Base-by-base conservation (phyloP, 2,113 vertebrate genomes). In the Psittacus erithacus region DNA sequence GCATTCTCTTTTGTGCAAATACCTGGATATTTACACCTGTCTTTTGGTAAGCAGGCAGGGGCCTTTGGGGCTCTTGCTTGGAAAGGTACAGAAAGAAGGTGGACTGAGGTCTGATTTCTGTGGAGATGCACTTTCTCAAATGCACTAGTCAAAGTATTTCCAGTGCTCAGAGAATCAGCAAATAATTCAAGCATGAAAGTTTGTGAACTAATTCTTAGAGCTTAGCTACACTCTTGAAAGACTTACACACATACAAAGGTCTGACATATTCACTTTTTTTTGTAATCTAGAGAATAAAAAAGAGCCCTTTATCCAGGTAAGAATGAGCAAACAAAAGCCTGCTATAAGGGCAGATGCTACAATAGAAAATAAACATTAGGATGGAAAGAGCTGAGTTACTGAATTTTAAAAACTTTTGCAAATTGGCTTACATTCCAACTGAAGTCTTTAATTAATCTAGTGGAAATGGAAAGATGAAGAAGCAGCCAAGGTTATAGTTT, bases 271-370 rank as follows among this genome's bases (percentile, higher is more conserved):
- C 20, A 13, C 28, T 16, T 82, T 18, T 49, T 39, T 64, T 65
- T 68, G 77, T 24, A 29, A 69, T 79, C 10, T 85, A 44, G 29
- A 87, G 77, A 84, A 68, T 64, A 27, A 75, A 77, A 74, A 44
- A 46, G 52, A 76, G 44, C 41, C 49, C 38, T 95, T 95, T 91
- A 52, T 78, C 43, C 69, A 85, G 74, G 78, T 89, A 57, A 73
- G 70, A 89, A 84, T 52, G 49, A 52, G 69, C 47, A 93, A 95
- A 91, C 52, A 91, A 92, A 88, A 92, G 65, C 86, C 62, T 91
- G 27, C 47, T 24, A 11, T 75, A 81, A 77, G 70, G 52, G 47
- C 39, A 73, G 59, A 52, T 49, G 46, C 73, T 95, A 82, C 63
- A 88, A 62, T 18, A 86, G 67, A 70, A 85, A 91, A 82, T 65